Evolutionary conservation across 2,113 vertebrate genomes (phyloP), one percentile per base, ranked within the genome.

Genomic region (Petroica traversi): DNA sequence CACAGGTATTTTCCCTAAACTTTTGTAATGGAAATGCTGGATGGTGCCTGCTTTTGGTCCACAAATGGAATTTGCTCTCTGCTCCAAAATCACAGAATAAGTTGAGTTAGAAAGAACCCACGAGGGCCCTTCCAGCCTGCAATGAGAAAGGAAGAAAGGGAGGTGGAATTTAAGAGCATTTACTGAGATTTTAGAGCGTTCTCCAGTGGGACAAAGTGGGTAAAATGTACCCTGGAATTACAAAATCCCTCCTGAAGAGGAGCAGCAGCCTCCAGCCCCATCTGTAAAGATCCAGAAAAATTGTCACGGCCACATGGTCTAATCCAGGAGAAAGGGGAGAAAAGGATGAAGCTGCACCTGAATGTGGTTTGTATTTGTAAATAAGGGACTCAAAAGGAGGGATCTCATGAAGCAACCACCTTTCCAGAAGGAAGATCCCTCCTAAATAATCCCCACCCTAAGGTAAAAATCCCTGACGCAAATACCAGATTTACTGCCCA

Each of bases 261-360:
- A 63, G 24, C 11, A 59, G 18, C 33, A 66, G 19, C 36, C 16
- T 84, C 58, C 18, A 23, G 17, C 4, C 5, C 7, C 46, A 8
- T 8, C 3, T 41, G 20, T 46, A 45, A 92, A 75, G 33, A 3
- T 40, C 38, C 29, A 49, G 51, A 31, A 52, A n/a, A 61, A 28
- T 4, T 2, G 2, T 29, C 58, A 24, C 0, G 0, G 16, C 9
- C 51, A 17, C 2, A 0, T 0, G 3, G 46, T 11, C 5, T 80
- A 23, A 16, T 14, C 24, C 57, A 75, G 48, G 36, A 69, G 33
- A 63, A 78, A 8, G 20, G 6, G 20, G 24, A 62, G 25, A 62
- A 52, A 54, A 66, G 29, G 38, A 62, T 49, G n/a, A 88, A 64
- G 28, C 5, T 36, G 34, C 26, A 28, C 24, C n/a, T 38, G 31